Evolutionary conservation across 2,113 vertebrate genomes (phyloP), one percentile per base, ranked within the genome.

Genomic region (Elanoides forficatus): DNA sequence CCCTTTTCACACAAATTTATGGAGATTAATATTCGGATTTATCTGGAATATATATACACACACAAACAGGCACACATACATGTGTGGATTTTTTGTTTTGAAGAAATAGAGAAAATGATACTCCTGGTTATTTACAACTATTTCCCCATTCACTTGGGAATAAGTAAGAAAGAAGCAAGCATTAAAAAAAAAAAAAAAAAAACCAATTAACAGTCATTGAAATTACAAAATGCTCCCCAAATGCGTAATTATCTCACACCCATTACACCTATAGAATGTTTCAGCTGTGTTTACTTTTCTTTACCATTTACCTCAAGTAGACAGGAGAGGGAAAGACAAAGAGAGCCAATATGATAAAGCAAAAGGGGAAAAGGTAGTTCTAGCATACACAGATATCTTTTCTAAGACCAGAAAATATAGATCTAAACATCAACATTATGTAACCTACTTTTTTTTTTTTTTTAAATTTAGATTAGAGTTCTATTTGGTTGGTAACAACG

Each of bases 221-320:
- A 70, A 38, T 34, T 23, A 34, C 52, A 88, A 75, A 89, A 75
- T 5, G 67, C 13, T 13, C 20, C 27, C 25, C 32, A 22, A 36
- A 34, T 4, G 9, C 14, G 27, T 7, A 34, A 30, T 34, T 15
- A 75, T 5, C 62, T 42, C n/a, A 47, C 56, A 45, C 6, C 3
- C 0, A 20, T 17, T 15, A 38, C 2, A 82, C 4, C 32, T n/a
- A 26, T 0, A 34, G 5, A n/a, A 80, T 7, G 7, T 25, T 74
- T 63, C 21, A 11, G 3, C 42, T 36, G 16, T 2, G 15, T 40
- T 88, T n/a, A 42, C n/a, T 50, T 63, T 36, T 40, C 47, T 48
- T 32, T 18, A 21, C 2, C 1, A 5, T 29, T 66, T 47, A 15
- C 34, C 45, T 65, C 27, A 32, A 30, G 30, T 3, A 71, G n/a